Conservation (phyloP, 2,797 vertebrate species). For the Squalus acanthias region DNA sequence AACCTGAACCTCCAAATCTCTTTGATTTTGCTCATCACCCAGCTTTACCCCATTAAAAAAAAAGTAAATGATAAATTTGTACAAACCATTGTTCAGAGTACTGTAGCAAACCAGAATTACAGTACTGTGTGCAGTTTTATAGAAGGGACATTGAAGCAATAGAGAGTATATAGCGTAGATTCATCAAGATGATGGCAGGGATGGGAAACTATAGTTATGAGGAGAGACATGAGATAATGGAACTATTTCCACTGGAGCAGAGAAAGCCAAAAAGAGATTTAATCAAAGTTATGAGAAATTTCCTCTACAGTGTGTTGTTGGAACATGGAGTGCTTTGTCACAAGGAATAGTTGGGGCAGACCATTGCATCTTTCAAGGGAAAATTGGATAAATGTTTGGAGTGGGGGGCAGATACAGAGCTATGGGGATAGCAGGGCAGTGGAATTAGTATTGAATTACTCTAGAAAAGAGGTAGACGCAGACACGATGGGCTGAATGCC, state of each 20-base stretch:
- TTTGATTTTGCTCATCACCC: background rate
- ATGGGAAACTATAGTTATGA: background rate
- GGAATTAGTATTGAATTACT: background rate
- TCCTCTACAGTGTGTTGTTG: background rate
- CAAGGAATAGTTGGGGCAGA: background rate
- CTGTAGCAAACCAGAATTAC: background rate
- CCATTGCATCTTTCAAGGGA: background rate
- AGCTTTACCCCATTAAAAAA: background rate
- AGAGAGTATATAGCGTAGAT: background rate
- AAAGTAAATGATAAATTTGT: background rate
- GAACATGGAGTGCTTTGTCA: background rate
- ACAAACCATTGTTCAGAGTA: background rate
- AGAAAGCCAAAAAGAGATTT: background rate
- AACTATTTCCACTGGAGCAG: background rate
- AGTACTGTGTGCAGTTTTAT: background rate
- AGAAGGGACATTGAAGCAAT: background rate
- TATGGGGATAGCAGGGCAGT: too few species aligned
- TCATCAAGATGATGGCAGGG: background rate
- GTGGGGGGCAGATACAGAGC: background rate
- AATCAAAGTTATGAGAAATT: background rate
- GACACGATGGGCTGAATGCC: too few species aligned
- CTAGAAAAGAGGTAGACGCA: background rate
- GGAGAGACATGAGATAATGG: background rate
- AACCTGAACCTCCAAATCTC: background rate
- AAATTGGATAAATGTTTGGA: background rate